phyloP scores from a whole-genome alignment of 2,888 invertebrate genomes.

The Orchestes rusci region DNA sequence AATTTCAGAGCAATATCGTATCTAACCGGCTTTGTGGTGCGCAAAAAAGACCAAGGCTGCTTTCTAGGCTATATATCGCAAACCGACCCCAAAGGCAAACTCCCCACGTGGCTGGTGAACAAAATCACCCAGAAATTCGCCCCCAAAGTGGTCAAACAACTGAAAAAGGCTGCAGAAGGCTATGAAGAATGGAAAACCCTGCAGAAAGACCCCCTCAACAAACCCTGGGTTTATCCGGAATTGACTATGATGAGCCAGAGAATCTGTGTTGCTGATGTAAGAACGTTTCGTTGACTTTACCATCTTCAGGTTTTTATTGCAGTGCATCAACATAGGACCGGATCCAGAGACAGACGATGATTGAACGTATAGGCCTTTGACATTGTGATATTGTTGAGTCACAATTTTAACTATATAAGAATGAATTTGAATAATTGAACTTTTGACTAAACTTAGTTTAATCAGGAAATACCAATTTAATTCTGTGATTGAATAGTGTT shows the following conservation, averaged over 20 bases:
- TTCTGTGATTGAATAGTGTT: too few relatives aligned
- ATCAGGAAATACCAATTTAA: too few relatives aligned
- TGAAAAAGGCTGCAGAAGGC: constrained; percentile 73
- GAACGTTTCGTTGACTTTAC: too few relatives aligned
- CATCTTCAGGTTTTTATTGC: too few relatives aligned
- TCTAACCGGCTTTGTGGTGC: constrained; percentile 61
- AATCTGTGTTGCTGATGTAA: constrained; percentile 64
- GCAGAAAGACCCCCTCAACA: constrained; percentile 64
- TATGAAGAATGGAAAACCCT: constrained; percentile 77
- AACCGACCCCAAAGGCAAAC: constrained; percentile 79
- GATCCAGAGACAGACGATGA: constrained; percentile 18
- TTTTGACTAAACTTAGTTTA: too few relatives aligned
- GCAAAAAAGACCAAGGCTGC: constrained; percentile 56
- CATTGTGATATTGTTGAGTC: too few relatives aligned
- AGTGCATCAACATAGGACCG: constrained; percentile 3
- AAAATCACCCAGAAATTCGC: constrained; percentile 80
- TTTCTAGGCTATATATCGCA: constrained; percentile 84
- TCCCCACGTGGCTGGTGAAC: constrained; percentile 87
- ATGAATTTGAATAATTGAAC: not conserved
- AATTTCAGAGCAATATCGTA: constrained; percentile 52
- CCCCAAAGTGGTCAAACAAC: constrained; percentile 75
- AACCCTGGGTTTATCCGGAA: constrained; percentile 86
- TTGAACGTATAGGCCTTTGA: not conserved
- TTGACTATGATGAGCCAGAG: constrained; percentile 64
- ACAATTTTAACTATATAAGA: not conserved